A percentile compares a stretch with the other conserved stretches of the same genome.
Evolutionary conservation across 2,797 vertebrate species (phyloP).

Genomic region (Tiaroga cobitis): DNA sequence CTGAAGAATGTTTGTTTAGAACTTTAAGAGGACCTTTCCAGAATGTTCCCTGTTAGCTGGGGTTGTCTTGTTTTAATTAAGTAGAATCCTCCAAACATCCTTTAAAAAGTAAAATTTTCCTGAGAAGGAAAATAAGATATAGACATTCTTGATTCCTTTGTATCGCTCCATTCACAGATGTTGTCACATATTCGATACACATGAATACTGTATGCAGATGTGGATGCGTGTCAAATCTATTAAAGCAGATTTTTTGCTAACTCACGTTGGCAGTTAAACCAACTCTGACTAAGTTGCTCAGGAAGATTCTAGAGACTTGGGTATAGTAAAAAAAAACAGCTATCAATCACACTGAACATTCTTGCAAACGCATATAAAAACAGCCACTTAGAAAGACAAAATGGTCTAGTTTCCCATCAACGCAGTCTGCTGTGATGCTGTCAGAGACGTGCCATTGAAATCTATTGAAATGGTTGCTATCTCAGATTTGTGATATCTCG

Average conservation of each 20-base stretch:
- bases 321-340: not conserved
- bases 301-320: not conserved
- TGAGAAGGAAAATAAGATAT: not conserved
- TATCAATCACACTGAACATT: not conserved
- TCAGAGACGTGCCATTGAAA: constrained; percentile 18
- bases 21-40: not conserved
- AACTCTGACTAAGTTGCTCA: not conserved
- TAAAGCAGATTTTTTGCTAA: not conserved
- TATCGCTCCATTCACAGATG: not conserved
- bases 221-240: not conserved
- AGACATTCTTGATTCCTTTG: not conserved
- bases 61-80: not conserved
- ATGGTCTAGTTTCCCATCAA: constrained; percentile 6
- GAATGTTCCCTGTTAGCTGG: not conserved
- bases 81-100: not conserved
- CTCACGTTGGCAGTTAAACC: not conserved
- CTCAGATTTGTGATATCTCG: constrained; percentile 8
- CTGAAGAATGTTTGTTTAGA: not conserved
- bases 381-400: constrained; percentile 6
- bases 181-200: no score
- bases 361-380: not conserved
- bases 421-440: not conserved
- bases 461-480: not conserved
- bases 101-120: not conserved
- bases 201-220: not conserved